Evolutionary conservation across 1,140 invertebrate genomes (phyloP).

Genomic region (Polypedilum pembai): DNA sequence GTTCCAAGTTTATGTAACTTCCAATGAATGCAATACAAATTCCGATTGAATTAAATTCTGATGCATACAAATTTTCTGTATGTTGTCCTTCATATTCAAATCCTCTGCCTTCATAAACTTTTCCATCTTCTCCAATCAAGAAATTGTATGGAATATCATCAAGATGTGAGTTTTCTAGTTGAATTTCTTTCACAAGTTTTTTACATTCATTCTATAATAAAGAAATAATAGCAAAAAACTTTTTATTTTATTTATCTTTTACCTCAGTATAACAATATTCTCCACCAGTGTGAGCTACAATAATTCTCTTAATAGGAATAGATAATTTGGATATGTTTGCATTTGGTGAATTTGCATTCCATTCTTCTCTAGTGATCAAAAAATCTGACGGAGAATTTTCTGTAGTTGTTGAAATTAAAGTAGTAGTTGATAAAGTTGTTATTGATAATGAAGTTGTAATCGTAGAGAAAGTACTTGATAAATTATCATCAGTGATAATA

Average conservation of each 20-base stretch:
- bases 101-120: constrained; percentile 55
- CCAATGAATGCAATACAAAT: constrained; percentile 48
- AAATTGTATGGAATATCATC: constrained; percentile 57
- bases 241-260: neutral
- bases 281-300: too few relatives aligned
- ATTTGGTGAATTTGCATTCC: too few relatives aligned
- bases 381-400: too few relatives aligned
- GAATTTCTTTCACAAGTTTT: too few relatives aligned
- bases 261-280: too few relatives aligned
- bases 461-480: neutral
- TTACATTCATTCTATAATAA: too few relatives aligned
- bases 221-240: neutral
- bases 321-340: too few relatives aligned
- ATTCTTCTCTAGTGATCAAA: too few relatives aligned
- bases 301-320: too few relatives aligned
- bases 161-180: constrained; percentile 36
- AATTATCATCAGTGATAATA: neutral
- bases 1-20: constrained; percentile 39
- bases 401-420: too few relatives aligned
- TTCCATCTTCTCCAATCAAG: constrained; percentile 57
- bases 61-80: too few relatives aligned
- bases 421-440: neutral
- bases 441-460: neutral
- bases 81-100: neutral
- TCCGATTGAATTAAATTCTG: too few relatives aligned